Evolutionary conservation across 1,140 invertebrate species (phyloP).

Genomic region (Carcinoscorpius rotundicauda): DNA sequence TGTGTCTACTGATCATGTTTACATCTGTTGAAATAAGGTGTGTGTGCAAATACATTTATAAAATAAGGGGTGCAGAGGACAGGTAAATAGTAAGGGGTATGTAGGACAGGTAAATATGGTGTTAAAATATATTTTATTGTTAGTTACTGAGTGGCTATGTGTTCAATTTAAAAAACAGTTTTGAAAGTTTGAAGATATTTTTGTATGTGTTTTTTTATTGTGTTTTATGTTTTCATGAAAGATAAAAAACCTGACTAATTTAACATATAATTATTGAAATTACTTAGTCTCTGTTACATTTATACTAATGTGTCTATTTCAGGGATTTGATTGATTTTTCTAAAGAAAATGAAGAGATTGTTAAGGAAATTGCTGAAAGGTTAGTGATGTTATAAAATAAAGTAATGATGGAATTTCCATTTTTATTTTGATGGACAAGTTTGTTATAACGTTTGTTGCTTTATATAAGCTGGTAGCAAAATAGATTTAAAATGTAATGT

Average conservation of each 20-base stretch:
- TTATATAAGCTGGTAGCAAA: background rate
- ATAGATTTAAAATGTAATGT: background rate
- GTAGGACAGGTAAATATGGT: no score
- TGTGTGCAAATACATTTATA: no score
- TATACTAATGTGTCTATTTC: slow-evolving; percentile 26
- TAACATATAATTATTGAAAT: no score
- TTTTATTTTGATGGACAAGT: background rate
- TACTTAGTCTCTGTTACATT: slow-evolving; percentile 1
- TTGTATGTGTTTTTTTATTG: slow-evolving; percentile 8
- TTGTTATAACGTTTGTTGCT: background rate
- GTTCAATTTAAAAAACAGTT: slow-evolving; percentile 1
- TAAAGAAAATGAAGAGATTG: slow-evolving; percentile 56
- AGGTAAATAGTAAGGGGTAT: no score
- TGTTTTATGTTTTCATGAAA: slow-evolving; percentile 9
- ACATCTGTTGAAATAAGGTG: no score
- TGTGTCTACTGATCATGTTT: no score
- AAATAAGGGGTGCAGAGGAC: no score
- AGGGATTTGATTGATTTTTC: slow-evolving; percentile 63
- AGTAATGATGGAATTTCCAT: background rate
- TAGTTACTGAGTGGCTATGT: background rate
- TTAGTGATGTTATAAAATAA: slow-evolving; percentile 16
- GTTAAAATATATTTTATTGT: background rate
- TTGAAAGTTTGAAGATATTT: slow-evolving; percentile 8
- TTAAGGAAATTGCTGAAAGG: slow-evolving; percentile 62
- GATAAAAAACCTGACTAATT: background rate